Base-by-base conservation (phyloP, 2,797 vertebrate species). In the Periophthalmus magnuspinnatus region DNA sequence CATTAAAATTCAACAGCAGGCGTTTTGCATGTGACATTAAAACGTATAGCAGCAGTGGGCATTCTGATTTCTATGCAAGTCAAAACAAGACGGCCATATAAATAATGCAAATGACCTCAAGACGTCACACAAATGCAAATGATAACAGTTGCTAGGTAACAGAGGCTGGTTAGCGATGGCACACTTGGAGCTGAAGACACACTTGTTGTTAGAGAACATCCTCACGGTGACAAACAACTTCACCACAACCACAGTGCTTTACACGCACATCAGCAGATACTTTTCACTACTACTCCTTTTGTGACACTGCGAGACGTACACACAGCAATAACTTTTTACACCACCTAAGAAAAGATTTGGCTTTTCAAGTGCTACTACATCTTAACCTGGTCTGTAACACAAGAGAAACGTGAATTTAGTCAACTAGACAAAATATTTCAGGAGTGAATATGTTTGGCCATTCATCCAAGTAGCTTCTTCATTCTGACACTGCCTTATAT, bases 21-120 rank as follows among this genome's bases (percentile, higher is more conserved):
- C 9, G 24, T 17, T 65, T 28, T 19, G 80, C 61, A 56, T 64
- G 9, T 69, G 56, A 54, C 57, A 64, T 67, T 73, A 64, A 13
- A 22, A 22, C 56, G 67, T 62, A 19, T 41, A 67, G 66, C 45
- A 41, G 65, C 55, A 74, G 9, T 11, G 58, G 64, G 6, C 34
- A 68, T 75, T 69, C 56, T 24, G 76, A 60, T 76, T 78, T 70
- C 70, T 70, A 83, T 81, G 69, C 70, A 81, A 81, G 87, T 80
- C 11, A 84, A 80, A 80, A 77, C 69, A 81, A 79, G 70, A 86
- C 71, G 62, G 69, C 74, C 68, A 72, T 66, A 85, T 83, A 82
- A 88, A 87, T 86, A 83, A 88, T 89, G 78, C 80, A 91, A 88
- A 86, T 83, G 47, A 85, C 74, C 79, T 79, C 67, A 87, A 86